A percentile compares a stretch with the other conserved stretches of the same genome.
phyloP scores from a whole-genome alignment of 2,797 vertebrate species.

The Odontamblyopus rebecca region DNA sequence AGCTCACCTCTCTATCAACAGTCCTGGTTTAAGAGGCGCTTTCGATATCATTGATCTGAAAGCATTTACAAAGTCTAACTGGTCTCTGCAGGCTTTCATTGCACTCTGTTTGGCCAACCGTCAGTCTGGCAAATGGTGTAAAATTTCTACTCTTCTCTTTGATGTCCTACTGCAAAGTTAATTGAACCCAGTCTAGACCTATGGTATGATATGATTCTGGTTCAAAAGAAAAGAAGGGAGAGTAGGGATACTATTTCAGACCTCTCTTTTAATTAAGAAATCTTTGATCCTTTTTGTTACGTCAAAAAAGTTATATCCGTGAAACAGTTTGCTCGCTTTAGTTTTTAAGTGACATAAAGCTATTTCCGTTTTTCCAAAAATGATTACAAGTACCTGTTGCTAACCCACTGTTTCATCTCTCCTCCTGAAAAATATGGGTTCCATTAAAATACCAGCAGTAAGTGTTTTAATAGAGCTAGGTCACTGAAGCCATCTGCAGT shows the following conservation, averaged over 20 bases:
- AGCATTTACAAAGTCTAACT: slow-evolving; percentile 28
- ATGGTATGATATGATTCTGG: neutral
- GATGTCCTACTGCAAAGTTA: slow-evolving; percentile 11
- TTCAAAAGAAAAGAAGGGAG: slow-evolving; percentile 15
- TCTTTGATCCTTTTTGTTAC: slow-evolving; percentile 19
- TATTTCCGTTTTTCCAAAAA: slow-evolving; percentile 35
- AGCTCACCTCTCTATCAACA: slow-evolving; percentile 24
- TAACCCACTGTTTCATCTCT: slow-evolving; percentile 25
- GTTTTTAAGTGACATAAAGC: slow-evolving; percentile 21
- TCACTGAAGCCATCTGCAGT: slow-evolving; percentile 23
- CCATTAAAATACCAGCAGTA: slow-evolving; percentile 40
- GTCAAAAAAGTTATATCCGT: slow-evolving; percentile 24
- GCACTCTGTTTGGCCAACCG: slow-evolving; percentile 16
- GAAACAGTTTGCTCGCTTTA: slow-evolving; percentile 27
- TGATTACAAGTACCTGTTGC: slow-evolving; percentile 18
- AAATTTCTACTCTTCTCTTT: slow-evolving; percentile 13
- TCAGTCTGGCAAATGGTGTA: slow-evolving; percentile 12
- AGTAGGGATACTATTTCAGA: neutral
- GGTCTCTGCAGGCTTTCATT: slow-evolving; percentile 22
- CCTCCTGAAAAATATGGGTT: slow-evolving; percentile 24
- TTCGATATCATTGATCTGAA: slow-evolving; percentile 28
- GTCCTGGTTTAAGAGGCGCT: slow-evolving; percentile 34
- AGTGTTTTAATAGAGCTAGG: slow-evolving; percentile 46
- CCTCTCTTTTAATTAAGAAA: slow-evolving; percentile 29
- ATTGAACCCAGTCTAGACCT: neutral